Base-by-base conservation (phyloP, 2,888 invertebrate species). In the Sarcophaga caerulescens region DNA sequence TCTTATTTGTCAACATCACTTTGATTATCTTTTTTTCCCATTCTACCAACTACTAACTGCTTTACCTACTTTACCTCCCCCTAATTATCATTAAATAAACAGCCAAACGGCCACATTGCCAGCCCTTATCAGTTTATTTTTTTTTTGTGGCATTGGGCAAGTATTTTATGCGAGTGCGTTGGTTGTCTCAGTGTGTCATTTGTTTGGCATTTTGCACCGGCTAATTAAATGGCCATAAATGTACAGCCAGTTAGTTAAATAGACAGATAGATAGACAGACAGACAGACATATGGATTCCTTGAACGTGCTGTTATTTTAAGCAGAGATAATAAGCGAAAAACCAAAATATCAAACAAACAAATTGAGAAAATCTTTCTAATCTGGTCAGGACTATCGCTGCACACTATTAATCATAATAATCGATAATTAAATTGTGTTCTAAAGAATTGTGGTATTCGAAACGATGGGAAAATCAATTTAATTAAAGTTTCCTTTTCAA, bases 221-320 rank as follows among this genome's bases (percentile, higher is more conserved):
- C 86, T 84, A 86, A 84, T 86, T 86, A 86, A 78, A 81, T 84
- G 84, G 70, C 47, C 77, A 81, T 81, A 81, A 84, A 79, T 78
- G 81, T 35, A 59, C 35, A 74, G 12, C 44, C 52, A 14, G 52
- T 14, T 52, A 52, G 52, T 35, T 35, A 35, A 35, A 35, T 35
- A 35, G 35, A 35, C 35, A 35, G 35, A 35, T 1, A 6, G 0
- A 35, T 8, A 35, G 35, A 35, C 35, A 6, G 6, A 35, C 0
- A 35, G 35, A 35, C 35, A 35, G 35, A 35, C 35, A 52, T 52
- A 17, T 52, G 52, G 52, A 52, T 52, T 52, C 14, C 17, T 52
- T 52, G 59, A 65, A 68, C 62, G 62, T 76, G 52, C 69, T 47
- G 70, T 69, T 74, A 57, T 59, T 80, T 78, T 57, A 21, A 81